Conservation (phyloP, 2,797 vertebrate species). For the Australoheros facetus region DNA sequence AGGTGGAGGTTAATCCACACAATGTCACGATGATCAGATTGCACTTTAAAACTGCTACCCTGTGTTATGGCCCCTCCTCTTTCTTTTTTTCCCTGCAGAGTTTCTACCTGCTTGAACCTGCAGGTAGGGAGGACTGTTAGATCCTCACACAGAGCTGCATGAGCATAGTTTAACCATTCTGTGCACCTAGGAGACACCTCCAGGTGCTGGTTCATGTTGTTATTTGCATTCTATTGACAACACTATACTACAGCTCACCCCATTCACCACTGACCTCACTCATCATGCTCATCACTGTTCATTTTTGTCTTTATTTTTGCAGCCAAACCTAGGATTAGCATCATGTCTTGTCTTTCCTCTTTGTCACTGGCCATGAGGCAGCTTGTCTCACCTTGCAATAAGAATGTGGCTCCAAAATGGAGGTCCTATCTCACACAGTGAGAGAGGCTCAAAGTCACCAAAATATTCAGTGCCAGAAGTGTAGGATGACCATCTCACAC, state of each 20-base stretch:
- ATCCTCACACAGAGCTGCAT: neutral
- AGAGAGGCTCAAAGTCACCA: neutral
- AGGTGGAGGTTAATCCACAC: neutral
- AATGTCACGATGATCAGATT: neutral
- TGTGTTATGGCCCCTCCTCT: neutral
- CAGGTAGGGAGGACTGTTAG: neutral
- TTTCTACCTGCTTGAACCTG: neutral
- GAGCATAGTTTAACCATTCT: neutral
- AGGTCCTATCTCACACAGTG: neutral
- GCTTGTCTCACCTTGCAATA: neutral
- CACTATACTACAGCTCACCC: no score
- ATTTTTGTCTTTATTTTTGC: neutral
- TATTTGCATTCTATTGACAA: neutral
- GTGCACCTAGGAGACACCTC: neutral
- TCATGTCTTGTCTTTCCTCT: no score
- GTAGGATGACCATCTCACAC: neutral
- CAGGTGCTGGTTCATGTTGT: neutral
- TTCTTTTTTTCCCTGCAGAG: neutral
- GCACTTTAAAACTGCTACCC: neutral
- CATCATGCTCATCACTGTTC: neutral
- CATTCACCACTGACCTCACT: neutral
- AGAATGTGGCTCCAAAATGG: neutral
- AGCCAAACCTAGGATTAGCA: neutral
- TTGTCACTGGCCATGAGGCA: neutral
- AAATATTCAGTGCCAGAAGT: neutral